Percentiles rank a stretch among this genome's conserved stretches.
phyloP scores from a whole-genome alignment of 2,113 vertebrate species.

The Ranitomeya imitator region DNA sequence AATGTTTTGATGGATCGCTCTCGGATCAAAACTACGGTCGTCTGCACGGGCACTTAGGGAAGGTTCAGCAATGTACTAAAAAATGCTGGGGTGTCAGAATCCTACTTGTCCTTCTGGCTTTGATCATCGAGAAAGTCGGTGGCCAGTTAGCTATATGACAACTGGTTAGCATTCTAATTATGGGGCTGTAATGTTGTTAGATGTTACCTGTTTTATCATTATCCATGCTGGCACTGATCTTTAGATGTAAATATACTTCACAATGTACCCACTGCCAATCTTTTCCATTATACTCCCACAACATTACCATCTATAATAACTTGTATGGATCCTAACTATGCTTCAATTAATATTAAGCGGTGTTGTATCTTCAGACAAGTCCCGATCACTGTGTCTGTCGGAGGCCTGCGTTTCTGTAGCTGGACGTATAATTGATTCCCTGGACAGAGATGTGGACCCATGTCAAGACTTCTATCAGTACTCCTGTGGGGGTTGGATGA shows the following conservation, averaged over 20 bases:
- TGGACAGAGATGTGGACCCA: slow-evolving; percentile 83
- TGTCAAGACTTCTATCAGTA: slow-evolving; percentile 98
- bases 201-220: background rate
- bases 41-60: background rate
- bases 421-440: slow-evolving; percentile 89
- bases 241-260: background rate
- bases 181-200: background rate
- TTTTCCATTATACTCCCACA: background rate
- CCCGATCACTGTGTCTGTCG: slow-evolving; percentile 83
- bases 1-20: too few relatives aligned
- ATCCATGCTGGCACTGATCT: background rate
- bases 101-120: background rate
- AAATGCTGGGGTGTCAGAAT: background rate
- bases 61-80: background rate
- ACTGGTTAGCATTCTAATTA: background rate
- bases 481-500: slow-evolving; percentile 94
- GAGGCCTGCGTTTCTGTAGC: slow-evolving; percentile 90
- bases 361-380: slow-evolving; percentile 72
- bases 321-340: background rate
- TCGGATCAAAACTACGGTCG: too few relatives aligned
- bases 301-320: background rate
- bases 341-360: background rate
- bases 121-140: too few relatives aligned
- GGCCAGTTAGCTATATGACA: background rate
- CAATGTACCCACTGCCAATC: background rate